Evolutionary conservation across 1,140 invertebrate genomes (phyloP), one percentile per base, ranked within the genome.

Genomic region (Agrypnia vestita): DNA sequence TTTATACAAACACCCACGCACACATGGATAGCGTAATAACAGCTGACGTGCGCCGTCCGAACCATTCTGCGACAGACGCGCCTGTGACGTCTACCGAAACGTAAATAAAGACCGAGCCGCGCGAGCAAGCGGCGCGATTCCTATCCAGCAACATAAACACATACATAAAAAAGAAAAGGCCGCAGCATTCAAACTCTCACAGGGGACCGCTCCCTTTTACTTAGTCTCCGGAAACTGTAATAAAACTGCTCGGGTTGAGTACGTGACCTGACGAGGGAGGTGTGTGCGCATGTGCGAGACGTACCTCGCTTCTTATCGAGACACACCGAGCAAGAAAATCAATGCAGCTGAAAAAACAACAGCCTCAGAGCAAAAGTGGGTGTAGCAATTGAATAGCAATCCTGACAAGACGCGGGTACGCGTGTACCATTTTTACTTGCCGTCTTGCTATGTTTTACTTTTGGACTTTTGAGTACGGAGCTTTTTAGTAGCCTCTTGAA

Each of bases 51-150:
- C 61, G 43, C 17, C 69, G 77, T 59, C 55, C 43, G 69, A 44
- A 44, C 35, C 55, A 46, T 21, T n/a, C 51, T 53, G 19, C 67
- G 77, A 79, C 77, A 25, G 13, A 74, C 77, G 77, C 61, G n/a
- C 77, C 69, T 44, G 55, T 79, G 77, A 79, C 77, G 77, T 79
- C 67, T 79, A 79, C 69, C 69, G 73, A 79, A 79, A 79, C 69
- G 77, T 79, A 79, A 79, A 79, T 79, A 79, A 61, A 74, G 53
- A 55, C 25, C 51, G 71, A 53, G 9, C 43, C 25, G 51, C 13
- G 0, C 51, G 0, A 17, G 4, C 71, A 55, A 74, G 53, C 25
- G n/a, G 9, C 9, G 21, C 19, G 53, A n/a, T n/a, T 47, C n/a
- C 47, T 8, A 10, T 10, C 25, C 1, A 44, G 21, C 21, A 74